These are phyloP conservation scores for Antrozous pallidus DNA, from an alignment of 2,797 vertebrate species.

Conservation along the genomic window DNA sequence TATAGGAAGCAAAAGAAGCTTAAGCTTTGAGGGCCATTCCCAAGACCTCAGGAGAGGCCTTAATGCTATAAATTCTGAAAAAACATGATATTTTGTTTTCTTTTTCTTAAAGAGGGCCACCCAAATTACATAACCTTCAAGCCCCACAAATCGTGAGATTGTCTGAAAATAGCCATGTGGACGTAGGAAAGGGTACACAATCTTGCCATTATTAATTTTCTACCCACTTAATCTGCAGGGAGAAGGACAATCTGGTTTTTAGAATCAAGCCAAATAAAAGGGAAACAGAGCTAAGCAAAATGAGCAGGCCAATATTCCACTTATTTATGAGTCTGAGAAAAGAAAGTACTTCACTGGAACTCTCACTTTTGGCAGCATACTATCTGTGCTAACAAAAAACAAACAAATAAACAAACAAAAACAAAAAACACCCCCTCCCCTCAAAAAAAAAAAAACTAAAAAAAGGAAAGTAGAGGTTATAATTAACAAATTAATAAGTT, in stretches of 20 bases:
- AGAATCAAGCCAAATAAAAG: constrained; percentile 45
- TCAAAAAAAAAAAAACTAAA: no score
- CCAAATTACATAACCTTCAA: background rate
- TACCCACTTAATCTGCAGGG: background rate
- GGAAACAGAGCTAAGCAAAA: background rate
- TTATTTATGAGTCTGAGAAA: background rate
- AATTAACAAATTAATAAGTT: background rate
- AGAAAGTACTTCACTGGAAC: background rate
- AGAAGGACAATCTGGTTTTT: constrained; percentile 14
- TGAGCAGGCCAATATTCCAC: background rate
- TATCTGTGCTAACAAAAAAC: background rate
- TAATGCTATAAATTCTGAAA: background rate
- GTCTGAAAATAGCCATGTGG: background rate
- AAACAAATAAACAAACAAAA: background rate
- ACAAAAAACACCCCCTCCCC: background rate
- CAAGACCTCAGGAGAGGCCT: background rate
- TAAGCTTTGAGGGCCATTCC: background rate
- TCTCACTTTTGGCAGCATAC: background rate
- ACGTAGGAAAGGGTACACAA: background rate
- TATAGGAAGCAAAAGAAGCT: background rate
- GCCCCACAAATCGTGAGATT: background rate
- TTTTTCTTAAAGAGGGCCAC: background rate
- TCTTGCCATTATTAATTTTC: constrained; percentile 36
- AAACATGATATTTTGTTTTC: background rate
- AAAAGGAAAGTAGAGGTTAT: background rate